Conservation (phyloP, 2,113 vertebrate genomes). For the Nothobranchius furzeri region DNA sequence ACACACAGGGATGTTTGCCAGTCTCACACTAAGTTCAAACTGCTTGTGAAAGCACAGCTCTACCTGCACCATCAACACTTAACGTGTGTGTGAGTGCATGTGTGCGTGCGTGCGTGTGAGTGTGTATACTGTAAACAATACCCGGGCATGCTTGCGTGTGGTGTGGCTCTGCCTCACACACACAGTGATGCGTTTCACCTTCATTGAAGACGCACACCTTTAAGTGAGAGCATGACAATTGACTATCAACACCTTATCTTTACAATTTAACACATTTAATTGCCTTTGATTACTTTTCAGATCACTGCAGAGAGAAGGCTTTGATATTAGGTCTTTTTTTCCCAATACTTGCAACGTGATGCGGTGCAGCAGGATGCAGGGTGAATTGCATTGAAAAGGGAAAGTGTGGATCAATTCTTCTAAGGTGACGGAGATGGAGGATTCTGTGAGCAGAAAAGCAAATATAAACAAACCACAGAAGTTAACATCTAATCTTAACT, state of each 20-base stretch:
- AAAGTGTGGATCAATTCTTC: too few relatives aligned
- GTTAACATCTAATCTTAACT: slow-evolving; percentile 7
- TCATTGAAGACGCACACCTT: slow-evolving; percentile 16
- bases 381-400: neutral
- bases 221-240: slow-evolving; percentile 13
- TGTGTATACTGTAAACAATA: too few relatives aligned
- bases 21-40: slow-evolving; percentile 65
- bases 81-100: slow-evolving; percentile 19
- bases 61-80: slow-evolving; percentile 60
- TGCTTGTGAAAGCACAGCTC: slow-evolving; percentile 65
- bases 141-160: slow-evolving; percentile 21
- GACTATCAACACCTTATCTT: slow-evolving; percentile 51
- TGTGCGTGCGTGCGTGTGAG: slow-evolving; percentile 7
- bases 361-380: too few relatives aligned
- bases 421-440: neutral
- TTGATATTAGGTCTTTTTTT: slow-evolving; percentile 1
- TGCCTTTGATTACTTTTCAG: slow-evolving; percentile 9
- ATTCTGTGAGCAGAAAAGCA: neutral
- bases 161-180: slow-evolving; percentile 29
- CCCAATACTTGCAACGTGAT: too few relatives aligned
- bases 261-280: slow-evolving; percentile 31
- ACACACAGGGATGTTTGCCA: slow-evolving; percentile 63
- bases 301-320: neutral
- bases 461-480: slow-evolving; percentile 17
- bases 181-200: slow-evolving; percentile 22